These are phyloP conservation scores for Acrobasis repandana DNA, from an alignment of 2,888 invertebrate genomes.

Conservation along the genomic window DNA sequence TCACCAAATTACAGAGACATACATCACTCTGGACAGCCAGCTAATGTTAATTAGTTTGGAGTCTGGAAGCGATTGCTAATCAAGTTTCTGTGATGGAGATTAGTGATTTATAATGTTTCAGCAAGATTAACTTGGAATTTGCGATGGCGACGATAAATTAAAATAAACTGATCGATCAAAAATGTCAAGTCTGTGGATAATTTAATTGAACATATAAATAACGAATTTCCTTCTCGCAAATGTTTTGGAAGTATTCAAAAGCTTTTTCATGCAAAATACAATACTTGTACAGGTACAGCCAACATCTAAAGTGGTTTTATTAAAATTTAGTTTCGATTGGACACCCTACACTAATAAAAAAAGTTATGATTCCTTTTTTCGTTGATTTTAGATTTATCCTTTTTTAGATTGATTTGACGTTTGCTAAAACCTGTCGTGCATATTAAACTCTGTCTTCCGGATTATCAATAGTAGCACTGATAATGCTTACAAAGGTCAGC, in stretches of 20 bases:
- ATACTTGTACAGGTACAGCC: no score
- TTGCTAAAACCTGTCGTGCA: no score
- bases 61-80: neutral
- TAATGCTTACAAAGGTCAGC: no score
- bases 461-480: no score
- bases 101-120: constrained; percentile 5
- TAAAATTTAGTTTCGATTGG: no score
- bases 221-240: neutral
- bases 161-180: constrained; percentile 1
- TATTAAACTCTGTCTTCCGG: no score
- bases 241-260: neutral
- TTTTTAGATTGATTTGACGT: no score
- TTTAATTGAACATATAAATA: neutral
- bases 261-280: no score
- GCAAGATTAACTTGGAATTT: constrained; percentile 6
- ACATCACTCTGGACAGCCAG: constrained; percentile 18
- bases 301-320: no score
- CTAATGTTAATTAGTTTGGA: constrained; percentile 15
- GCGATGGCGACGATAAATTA: neutral
- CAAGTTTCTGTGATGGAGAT: neutral
- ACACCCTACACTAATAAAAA: no score
- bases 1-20: constrained; percentile 48
- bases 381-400: no score
- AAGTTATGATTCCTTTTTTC: no score
- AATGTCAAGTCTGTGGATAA: neutral